Percentiles rank a stretch among this genome's conserved stretches.
Evolutionary conservation across 2,888 invertebrate genomes (phyloP).

Genomic region (Caradrina clavipalpis): DNA sequence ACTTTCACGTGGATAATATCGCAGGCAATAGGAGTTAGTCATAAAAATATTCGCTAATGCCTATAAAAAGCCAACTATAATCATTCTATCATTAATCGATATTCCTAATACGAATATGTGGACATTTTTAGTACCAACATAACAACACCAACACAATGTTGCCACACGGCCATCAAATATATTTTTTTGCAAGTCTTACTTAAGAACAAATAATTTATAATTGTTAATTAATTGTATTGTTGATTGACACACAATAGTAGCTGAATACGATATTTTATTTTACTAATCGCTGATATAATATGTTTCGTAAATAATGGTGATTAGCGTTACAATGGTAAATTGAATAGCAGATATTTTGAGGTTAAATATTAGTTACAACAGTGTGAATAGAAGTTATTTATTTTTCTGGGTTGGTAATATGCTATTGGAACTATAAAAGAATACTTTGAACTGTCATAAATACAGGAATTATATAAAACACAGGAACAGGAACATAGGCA

Average conservation of each 20-base stretch:
- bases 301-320: constrained; percentile 15
- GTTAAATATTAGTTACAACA: constrained; percentile 15
- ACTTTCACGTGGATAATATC: too few relatives aligned
- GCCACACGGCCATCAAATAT: constrained; percentile 28
- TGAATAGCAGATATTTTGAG: constrained; percentile 20
- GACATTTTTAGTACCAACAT: constrained; percentile 7
- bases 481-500: too few relatives aligned
- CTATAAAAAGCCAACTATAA: neutral
- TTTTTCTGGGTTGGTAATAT: neutral
- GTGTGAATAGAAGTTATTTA: neutral
- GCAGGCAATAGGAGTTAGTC: too few relatives aligned
- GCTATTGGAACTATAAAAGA: too few relatives aligned
- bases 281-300: constrained; percentile 28
- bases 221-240: constrained; percentile 35
- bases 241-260: constrained; percentile 36
- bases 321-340: constrained; percentile 19
- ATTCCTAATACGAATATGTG: neutral
- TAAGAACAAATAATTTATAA: constrained; percentile 29
- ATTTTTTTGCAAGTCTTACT: constrained; percentile 19
- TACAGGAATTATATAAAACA: too few relatives aligned
- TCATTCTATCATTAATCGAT: neutral
- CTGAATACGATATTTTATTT: constrained; percentile 13
- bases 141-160: constrained; percentile 13
- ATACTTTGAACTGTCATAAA: too few relatives aligned
- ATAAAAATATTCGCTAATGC: neutral